Conservation (phyloP, 2,113 vertebrate species). For the Microcebus lehilahytsara region DNA sequence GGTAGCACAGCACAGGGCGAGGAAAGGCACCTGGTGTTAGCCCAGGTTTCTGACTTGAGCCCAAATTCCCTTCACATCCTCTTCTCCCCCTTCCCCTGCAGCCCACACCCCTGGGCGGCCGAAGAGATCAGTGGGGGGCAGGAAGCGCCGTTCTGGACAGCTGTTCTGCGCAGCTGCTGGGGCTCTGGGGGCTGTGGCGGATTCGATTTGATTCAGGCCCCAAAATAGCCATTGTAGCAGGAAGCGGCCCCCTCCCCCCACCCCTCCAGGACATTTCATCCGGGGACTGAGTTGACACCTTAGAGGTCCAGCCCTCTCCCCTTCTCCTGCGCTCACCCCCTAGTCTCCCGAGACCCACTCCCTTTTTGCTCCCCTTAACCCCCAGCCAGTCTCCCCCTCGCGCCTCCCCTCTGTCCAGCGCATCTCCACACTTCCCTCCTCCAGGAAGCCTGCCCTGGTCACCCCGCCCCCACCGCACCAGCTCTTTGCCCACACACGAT, state of each 20-base stretch:
- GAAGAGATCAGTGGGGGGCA: slow-evolving; percentile 51
- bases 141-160: slow-evolving; percentile 65
- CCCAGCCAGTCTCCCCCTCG: not conserved
- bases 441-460: slow-evolving; percentile 53
- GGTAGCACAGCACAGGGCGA: not conserved
- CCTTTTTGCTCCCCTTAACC: not conserved
- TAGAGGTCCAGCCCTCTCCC: slow-evolving; percentile 1
- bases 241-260: slow-evolving; percentile 69
- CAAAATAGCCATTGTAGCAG: slow-evolving; percentile 75
- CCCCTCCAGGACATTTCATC: slow-evolving; percentile 51
- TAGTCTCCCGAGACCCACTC: not conserved
- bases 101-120: slow-evolving; percentile 35
- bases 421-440: slow-evolving; percentile 1
- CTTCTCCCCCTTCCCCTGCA: not conserved
- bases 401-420: not conserved
- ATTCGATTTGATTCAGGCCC: slow-evolving; percentile 77
- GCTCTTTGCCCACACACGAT: slow-evolving; percentile 38
- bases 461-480: not conserved
- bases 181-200: slow-evolving; percentile 63
- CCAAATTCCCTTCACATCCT: slow-evolving; percentile 3
- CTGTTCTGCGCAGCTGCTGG: slow-evolving; percentile 77
- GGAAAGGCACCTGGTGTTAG: not conserved
- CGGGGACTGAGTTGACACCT: slow-evolving; percentile 69
- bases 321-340: not conserved
- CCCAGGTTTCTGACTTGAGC: not conserved